phyloP scores from a whole-genome alignment of 2,888 invertebrate species.

The Drosophila suboccidentalis region DNA sequence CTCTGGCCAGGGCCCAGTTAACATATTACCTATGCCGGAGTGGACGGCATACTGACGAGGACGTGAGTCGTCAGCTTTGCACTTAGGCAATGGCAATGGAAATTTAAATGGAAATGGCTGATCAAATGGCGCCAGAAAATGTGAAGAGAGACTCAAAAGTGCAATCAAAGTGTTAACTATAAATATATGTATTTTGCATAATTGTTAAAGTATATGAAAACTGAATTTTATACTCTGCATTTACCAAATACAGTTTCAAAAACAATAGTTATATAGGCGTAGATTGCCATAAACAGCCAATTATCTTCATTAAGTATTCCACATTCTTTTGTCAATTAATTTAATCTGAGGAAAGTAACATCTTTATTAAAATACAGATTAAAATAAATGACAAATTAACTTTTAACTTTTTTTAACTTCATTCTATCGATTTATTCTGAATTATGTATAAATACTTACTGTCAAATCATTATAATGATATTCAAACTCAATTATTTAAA shows the following conservation, averaged over 20 bases:
- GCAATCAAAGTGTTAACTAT: background rate
- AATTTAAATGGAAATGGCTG: background rate
- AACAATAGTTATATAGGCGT: background rate
- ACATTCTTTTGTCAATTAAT: too few species aligned
- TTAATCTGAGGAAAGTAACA: too few species aligned
- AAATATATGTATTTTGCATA: background rate
- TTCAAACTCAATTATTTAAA: background rate
- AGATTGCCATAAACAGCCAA: too few species aligned
- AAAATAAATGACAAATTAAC: background rate
- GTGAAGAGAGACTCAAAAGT: background rate
- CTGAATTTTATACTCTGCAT: background rate
- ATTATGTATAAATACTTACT: background rate
- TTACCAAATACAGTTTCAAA: background rate
- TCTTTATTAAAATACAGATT: too few species aligned
- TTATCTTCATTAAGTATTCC: too few species aligned
- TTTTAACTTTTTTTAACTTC: background rate
- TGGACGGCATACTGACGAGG: constrained; percentile 5
- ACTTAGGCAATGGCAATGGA: background rate
- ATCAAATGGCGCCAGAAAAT: background rate
- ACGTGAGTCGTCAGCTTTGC: constrained; percentile 24
- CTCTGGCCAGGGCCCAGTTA: constrained; percentile 13
- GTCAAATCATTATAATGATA: background rate
- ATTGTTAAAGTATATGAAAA: background rate
- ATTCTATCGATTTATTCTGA: background rate
- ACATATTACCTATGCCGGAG: constrained; percentile 16